Conservation (phyloP, 2,888 invertebrate species). For the Amblyteles armatorius region DNA sequence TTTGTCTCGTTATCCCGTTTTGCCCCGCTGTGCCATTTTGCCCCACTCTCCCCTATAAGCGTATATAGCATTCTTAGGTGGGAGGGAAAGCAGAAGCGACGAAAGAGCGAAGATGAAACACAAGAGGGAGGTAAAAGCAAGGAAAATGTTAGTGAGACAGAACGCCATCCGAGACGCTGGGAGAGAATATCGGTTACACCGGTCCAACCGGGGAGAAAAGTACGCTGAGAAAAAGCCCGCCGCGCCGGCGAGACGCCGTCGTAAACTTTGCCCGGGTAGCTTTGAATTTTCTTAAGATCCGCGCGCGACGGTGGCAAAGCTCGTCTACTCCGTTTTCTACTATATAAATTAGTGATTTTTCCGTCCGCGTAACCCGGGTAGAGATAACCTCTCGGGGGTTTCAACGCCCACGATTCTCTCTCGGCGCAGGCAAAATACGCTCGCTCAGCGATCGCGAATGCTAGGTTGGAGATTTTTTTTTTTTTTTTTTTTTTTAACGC, state of each 20-base stretch:
- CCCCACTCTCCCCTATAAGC: background rate
- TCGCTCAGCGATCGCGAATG: slow-evolving; percentile 35
- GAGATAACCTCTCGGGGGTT: slow-evolving; percentile 23
- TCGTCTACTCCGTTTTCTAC: slow-evolving; percentile 39
- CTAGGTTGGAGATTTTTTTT: slow-evolving; percentile 15
- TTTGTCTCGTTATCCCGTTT: too few species aligned
- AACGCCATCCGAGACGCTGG: slow-evolving; percentile 37
- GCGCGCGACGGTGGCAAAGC: slow-evolving; percentile 51
- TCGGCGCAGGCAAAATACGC: slow-evolving; percentile 32
- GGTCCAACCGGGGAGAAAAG: slow-evolving; percentile 30
- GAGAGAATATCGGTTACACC: slow-evolving; percentile 26
- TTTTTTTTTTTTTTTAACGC: background rate
- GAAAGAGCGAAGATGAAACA: slow-evolving; percentile 26
- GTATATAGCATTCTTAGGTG: background rate
- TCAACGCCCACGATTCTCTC: slow-evolving; percentile 35
- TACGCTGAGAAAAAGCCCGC: slow-evolving; percentile 71
- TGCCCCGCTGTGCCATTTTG: too few species aligned
- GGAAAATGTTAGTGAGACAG: slow-evolving; percentile 35
- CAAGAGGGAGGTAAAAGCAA: slow-evolving; percentile 20
- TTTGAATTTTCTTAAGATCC: slow-evolving; percentile 80
- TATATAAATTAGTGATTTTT: slow-evolving; percentile 78
- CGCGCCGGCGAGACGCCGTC: slow-evolving; percentile 83
- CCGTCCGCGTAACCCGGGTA: slow-evolving; percentile 56
- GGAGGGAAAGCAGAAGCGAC: background rate
- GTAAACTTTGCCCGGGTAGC: slow-evolving; percentile 81